A percentile compares a stretch with the other conserved stretches of the same genome.
Conservation (phyloP, 1,140 invertebrate species). For the Papilio helenus region DNA sequence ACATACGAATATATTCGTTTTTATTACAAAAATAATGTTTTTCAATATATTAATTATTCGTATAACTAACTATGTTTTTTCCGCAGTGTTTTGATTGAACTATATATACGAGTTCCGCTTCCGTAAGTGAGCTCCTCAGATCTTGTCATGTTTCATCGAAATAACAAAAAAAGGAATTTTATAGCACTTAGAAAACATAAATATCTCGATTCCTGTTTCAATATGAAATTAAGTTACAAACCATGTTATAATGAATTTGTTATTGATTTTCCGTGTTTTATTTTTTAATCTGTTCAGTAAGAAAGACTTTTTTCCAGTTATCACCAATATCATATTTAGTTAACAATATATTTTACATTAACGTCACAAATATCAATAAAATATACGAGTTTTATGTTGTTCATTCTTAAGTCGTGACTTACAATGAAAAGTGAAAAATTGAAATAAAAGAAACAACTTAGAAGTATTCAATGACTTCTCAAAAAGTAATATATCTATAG, state of each 20-base stretch:
- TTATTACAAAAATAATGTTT: background rate
- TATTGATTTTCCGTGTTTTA: no score
- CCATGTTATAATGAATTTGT: no score
- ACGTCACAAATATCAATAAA: background rate
- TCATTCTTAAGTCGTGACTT: background rate
- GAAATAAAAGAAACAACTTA: no score
- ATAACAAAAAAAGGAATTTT: background rate
- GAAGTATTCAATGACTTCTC: no score
- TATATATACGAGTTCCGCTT: background rate
- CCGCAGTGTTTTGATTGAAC: background rate
- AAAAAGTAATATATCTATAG: no score
- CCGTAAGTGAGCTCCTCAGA: background rate
- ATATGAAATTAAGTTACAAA: no score
- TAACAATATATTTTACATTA: background rate
- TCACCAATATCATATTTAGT: no score
- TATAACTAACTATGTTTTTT: background rate
- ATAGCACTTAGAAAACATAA: background rate
- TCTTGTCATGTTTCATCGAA: background rate
- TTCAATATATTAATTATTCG: slow-evolving; percentile 1
- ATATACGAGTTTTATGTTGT: background rate
- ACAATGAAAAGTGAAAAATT: background rate
- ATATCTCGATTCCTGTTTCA: no score
- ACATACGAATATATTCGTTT: background rate
- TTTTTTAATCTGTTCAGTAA: no score
- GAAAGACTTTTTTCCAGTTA: no score